Conservation (phyloP, 2,888 invertebrate species). For the Acrocera orbiculus region DNA sequence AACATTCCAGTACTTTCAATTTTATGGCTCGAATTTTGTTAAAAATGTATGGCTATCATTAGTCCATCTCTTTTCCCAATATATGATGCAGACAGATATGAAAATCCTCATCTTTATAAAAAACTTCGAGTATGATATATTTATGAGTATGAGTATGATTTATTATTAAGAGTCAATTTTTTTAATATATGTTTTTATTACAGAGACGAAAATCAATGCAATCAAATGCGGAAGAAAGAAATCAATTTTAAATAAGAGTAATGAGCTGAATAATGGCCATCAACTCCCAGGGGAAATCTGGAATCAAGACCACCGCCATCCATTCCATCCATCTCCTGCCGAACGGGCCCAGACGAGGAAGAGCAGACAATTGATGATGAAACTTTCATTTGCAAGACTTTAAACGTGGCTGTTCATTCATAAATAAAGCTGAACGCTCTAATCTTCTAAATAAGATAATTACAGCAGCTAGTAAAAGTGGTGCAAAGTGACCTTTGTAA, state of each 20-base stretch:
- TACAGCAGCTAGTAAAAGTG: too few relatives aligned
- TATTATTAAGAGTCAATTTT: background rate
- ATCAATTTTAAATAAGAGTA: conserved; percentile 4
- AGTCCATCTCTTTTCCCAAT: conserved; percentile 26
- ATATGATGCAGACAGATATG: conserved; percentile 26
- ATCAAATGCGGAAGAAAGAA: conserved; percentile 22
- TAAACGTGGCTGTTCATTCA: too few relatives aligned
- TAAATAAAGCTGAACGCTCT: too few relatives aligned
- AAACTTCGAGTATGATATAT: conserved; percentile 14
- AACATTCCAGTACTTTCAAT: conserved; percentile 44
- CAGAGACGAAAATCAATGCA: conserved; percentile 28
- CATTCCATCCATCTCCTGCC: too few relatives aligned
- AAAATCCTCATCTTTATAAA: conserved; percentile 29
- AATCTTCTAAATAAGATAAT: too few relatives aligned
- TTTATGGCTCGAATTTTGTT: conserved; percentile 45
- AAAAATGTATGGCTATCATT: conserved; percentile 23
- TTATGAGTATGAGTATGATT: too few relatives aligned
- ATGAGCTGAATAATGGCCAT: conserved; percentile 5
- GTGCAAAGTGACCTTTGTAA: too few relatives aligned
- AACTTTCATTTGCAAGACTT: too few relatives aligned
- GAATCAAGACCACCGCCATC: too few relatives aligned
- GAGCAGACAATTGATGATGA: too few relatives aligned
- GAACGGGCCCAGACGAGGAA: too few relatives aligned
- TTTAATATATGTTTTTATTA: conserved; percentile 12
- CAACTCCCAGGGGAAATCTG: too few relatives aligned